Percentiles rank a stretch among this genome's conserved stretches.
Conservation (phyloP, 1,140 invertebrate genomes). For the Heliconius eleuchia region DNA sequence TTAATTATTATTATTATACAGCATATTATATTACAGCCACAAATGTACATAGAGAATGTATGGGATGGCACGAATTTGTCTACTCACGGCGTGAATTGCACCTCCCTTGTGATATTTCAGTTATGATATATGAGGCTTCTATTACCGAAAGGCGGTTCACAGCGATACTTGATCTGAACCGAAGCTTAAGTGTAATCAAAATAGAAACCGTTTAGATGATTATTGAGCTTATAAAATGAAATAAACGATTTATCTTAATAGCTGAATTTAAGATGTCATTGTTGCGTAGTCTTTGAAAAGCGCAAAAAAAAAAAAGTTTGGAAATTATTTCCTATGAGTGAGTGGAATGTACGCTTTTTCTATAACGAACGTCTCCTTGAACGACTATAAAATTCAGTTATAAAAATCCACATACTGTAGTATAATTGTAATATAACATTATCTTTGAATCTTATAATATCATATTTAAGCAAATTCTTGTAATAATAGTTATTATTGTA, state of each 20-base stretch:
- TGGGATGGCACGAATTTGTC: conserved; percentile 31
- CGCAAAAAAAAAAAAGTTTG: not conserved
- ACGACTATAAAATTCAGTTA: no score
- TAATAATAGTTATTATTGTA: no score
- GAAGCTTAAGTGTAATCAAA: not conserved
- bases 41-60: conserved; percentile 40
- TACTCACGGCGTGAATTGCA: conserved; percentile 22
- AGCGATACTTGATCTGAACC: not conserved
- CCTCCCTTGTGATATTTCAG: conserved; percentile 17
- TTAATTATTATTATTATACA: not conserved
- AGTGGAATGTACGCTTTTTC: no score
- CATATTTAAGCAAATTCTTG: no score
- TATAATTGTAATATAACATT: no score
- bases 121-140: conserved; percentile 17
- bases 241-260: no score
- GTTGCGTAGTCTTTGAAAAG: no score
- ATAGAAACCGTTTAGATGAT: not conserved
- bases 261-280: no score
- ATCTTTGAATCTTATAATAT: no score
- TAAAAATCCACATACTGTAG: no score
- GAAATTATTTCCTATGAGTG: no score
- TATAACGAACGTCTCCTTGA: no score
- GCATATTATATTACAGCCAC: conserved; percentile 11
- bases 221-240: not conserved
- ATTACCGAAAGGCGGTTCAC: conserved; percentile 4